phyloP scores from a whole-genome alignment of 1,140 invertebrate species.

The Zeugodacus cucurbitae region DNA sequence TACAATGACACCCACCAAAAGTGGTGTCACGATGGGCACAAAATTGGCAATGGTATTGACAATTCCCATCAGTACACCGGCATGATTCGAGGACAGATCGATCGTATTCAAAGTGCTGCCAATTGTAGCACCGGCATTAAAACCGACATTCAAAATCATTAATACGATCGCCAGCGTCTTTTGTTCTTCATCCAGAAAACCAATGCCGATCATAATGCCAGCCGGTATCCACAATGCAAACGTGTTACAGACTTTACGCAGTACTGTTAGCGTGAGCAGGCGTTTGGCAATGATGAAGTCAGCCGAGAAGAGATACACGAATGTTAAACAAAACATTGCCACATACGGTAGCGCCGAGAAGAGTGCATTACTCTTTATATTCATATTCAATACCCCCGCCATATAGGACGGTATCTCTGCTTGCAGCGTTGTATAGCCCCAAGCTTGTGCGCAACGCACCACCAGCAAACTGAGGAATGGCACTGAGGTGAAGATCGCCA shows the following conservation, averaged over 20 bases:
- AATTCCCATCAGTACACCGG: conserved; percentile 73
- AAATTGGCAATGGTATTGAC: conserved; percentile 78
- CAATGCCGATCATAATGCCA: conserved; percentile 70
- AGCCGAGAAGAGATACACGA: conserved; percentile 66
- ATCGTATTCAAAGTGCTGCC: conserved; percentile 75
- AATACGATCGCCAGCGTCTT: conserved; percentile 68
- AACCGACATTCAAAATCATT: conserved; percentile 74
- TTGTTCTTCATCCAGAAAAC: conserved; percentile 61
- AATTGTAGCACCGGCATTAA: conserved; percentile 78
- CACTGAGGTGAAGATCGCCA: conserved; percentile 77
- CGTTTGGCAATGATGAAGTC: conserved; percentile 72
- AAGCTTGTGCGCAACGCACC: conserved; percentile 88
- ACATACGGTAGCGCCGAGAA: conserved; percentile 82
- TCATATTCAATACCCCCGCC: conserved; percentile 72
- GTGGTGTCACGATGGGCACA: conserved; percentile 75
- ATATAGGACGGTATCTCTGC: conserved; percentile 84
- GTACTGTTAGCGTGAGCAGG: conserved; percentile 40
- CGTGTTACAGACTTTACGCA: conserved; percentile 74
- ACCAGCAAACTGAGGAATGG: conserved; percentile 87
- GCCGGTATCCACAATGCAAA: conserved; percentile 71
- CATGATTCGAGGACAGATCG: conserved; percentile 79
- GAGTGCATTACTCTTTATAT: conserved; percentile 69
- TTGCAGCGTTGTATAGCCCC: conserved; percentile 93
- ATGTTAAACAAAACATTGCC: conserved; percentile 70
- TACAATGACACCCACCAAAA: conserved; percentile 71